phyloP scores from a whole-genome alignment of 2,113 vertebrate species.

The Acinonyx jubatus region DNA sequence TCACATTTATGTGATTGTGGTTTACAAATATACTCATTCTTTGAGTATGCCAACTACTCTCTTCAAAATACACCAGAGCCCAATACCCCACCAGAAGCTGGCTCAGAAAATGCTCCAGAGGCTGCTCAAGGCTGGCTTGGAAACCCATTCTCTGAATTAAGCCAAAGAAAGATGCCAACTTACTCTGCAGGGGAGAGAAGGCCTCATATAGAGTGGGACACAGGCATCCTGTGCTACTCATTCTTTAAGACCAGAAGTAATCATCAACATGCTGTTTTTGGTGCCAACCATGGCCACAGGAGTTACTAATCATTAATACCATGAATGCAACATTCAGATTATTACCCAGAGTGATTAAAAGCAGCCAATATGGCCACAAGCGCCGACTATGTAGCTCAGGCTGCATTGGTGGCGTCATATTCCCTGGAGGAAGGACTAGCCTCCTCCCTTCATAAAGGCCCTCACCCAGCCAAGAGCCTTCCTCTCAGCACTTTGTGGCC shows the following conservation, averaged over 20 bases:
- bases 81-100: conserved; percentile 72
- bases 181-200: conserved; percentile 76
- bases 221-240: conserved; percentile 53
- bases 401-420: background rate
- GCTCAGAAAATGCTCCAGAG: conserved; percentile 67
- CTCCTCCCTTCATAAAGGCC: background rate
- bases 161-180: conserved; percentile 78
- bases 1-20: conserved; percentile 43
- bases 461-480: background rate
- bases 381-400: background rate
- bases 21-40: conserved; percentile 69
- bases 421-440: background rate
- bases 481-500: background rate
- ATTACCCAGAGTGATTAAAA: background rate
- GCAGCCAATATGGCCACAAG: background rate
- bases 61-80: conserved; percentile 49
- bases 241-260: conserved; percentile 48
- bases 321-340: conserved; percentile 65
- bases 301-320: conserved; percentile 9
- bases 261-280: background rate
- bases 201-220: conserved; percentile 4
- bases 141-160: conserved; percentile 55
- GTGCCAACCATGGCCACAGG: conserved; percentile 42
- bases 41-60: conserved; percentile 55
- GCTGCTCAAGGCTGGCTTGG: conserved; percentile 68